phyloP scores from a whole-genome alignment of 2,113 vertebrate species.

The Bubo bubo region DNA sequence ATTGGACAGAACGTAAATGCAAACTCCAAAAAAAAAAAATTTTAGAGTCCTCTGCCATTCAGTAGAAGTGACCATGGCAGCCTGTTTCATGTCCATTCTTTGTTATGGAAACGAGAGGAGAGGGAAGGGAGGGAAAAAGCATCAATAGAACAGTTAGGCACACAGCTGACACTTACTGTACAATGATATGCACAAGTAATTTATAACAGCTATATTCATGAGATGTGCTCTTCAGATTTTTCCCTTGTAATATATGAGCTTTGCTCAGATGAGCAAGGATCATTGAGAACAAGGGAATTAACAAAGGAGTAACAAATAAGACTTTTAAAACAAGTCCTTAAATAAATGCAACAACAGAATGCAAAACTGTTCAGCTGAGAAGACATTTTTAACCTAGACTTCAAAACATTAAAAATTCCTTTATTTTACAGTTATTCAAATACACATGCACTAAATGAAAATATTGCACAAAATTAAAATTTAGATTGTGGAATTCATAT shows the following conservation, averaged over 20 bases:
- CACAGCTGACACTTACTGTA: constrained; percentile 95
- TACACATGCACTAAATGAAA: constrained; percentile 91
- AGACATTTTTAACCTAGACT: constrained; percentile 77
- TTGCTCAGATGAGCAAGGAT: constrained; percentile 72
- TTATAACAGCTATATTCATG: constrained; percentile 84
- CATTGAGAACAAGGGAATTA: constrained; percentile 73
- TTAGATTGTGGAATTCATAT: constrained; percentile 76
- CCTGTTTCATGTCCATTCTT: constrained; percentile 79
- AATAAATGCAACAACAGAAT: constrained; percentile 88
- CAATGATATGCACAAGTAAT: constrained; percentile 92
- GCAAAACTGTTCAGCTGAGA: constrained; percentile 80
- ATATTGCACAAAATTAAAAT: constrained; percentile 95
- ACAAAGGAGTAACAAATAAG: constrained; percentile 78
- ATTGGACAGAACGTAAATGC: constrained; percentile 89
- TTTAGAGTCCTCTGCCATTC: constrained; percentile 82
- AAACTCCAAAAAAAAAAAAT: constrained; percentile 79
- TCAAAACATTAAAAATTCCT: constrained; percentile 84
- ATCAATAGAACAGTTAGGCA: constrained; percentile 93
- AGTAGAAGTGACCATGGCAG: constrained; percentile 86
- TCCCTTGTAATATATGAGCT: constrained; percentile 73
- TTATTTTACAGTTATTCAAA: constrained; percentile 88
- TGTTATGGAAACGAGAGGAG: constrained; percentile 41
- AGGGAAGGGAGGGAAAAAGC: constrained; percentile 78
- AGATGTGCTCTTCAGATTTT: constrained; percentile 79
- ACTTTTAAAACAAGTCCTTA: constrained; percentile 99